Conservation (phyloP, 2,888 invertebrate genomes). For the Synanthedon andrenaeformis region DNA sequence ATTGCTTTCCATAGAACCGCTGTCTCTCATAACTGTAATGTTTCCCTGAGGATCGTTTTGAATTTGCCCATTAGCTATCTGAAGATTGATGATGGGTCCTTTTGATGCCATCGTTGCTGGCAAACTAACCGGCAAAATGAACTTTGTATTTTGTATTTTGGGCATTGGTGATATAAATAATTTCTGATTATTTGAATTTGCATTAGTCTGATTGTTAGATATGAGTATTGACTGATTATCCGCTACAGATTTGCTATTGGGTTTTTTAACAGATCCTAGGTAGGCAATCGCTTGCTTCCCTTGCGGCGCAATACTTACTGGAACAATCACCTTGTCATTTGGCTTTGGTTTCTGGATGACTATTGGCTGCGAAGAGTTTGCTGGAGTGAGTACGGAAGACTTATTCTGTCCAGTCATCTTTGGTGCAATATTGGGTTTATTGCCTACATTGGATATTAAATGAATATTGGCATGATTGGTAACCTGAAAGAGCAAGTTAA, state of each 20-base stretch:
- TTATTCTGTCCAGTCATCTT: constrained; percentile 44
- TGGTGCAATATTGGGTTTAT: constrained; percentile 54
- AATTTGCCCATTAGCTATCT: constrained; percentile 75
- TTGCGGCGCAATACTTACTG: constrained; percentile 55
- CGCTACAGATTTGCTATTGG: constrained; percentile 36
- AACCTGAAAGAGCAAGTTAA: constrained; percentile 37
- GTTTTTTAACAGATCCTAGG: constrained; percentile 68
- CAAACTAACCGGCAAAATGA: constrained; percentile 61
- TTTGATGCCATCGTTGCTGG: constrained; percentile 70
- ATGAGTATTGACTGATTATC: constrained; percentile 61
- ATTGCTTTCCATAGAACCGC: constrained; percentile 30
- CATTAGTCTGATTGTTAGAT: constrained; percentile 53
- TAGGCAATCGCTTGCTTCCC: constrained; percentile 66
- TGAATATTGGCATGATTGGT: constrained; percentile 55
- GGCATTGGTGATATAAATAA: constrained; percentile 71
- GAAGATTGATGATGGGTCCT: constrained; percentile 74
- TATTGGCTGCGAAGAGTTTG: constrained; percentile 59
- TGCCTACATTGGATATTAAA: constrained; percentile 50
- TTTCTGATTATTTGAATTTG: constrained; percentile 62
- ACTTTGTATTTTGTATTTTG: constrained; percentile 67
- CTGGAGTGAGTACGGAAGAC: constrained; percentile 50
- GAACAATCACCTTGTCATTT: constrained; percentile 61
- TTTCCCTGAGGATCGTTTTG: constrained; percentile 72
- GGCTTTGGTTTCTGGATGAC: constrained; percentile 69
- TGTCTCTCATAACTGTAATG: constrained; percentile 72